Base-by-base conservation (phyloP, 2,113 vertebrate genomes). In the Scopus umbretta region DNA sequence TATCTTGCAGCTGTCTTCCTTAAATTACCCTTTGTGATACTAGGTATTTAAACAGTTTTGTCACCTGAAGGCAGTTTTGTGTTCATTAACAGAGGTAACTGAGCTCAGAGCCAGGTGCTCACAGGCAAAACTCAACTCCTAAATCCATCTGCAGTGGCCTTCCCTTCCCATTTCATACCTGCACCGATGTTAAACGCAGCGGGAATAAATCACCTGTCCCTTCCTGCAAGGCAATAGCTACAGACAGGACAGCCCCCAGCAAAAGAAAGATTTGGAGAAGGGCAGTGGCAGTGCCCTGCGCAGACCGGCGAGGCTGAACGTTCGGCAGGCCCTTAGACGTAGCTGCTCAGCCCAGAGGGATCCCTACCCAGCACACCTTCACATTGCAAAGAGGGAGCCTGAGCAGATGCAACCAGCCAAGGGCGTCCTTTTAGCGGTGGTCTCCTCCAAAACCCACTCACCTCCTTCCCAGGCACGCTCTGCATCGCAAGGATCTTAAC, bases 271-370 rank as follows among this genome's bases (percentile, higher is more conserved):
- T 65, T 21, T 71, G 47, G 42, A 50, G 42, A 26, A 32, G 66
- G 27, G 22, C 10, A 30, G 20, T 4, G 38, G 29, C 10, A 7
- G 23, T n/a, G 45, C 23, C 25, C 56, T 53, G 16, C 25, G 53
- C 49, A 20, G 11, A 38, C 25, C 13, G 43, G 18, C 72, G 42
- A 71, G 50, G 38, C 13, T 61, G 66, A 56, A 22, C 43, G 21
- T 81, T 38, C 0, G 0, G 22, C 47, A 32, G 50, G 2, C 11
- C 23, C n/a, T 36, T 13, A 4, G 32, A 29, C 0, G 0, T 26
- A 66, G 67, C 56, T 67, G 40, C 43, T 42, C 36, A 43, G 4
- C 19, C 80, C 21, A n/a, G 26, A 55, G 21, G 27, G 14, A 53
- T 40, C 38, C 10, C 53, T 34, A 86, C 23, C 62, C 78, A 75